phyloP scores from a whole-genome alignment of 2,113 vertebrate species.

The Toxotes chatareus region DNA sequence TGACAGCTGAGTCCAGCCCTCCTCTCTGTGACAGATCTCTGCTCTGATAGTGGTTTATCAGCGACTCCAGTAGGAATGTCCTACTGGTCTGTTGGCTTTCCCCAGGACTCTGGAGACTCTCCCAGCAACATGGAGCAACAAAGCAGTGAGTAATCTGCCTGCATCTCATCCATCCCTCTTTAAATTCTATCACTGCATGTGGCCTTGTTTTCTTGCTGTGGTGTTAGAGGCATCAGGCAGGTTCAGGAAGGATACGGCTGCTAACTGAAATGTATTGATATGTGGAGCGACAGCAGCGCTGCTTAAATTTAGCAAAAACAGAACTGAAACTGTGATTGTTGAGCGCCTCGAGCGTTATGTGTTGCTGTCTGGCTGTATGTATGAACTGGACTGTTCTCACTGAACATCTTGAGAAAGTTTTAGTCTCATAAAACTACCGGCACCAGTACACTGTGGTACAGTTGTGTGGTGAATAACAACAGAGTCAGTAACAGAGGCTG shows the following conservation, averaged over 20 bases:
- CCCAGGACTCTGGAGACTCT: constrained; percentile 74
- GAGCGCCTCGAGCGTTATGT: neutral
- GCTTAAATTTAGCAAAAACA: constrained; percentile 50
- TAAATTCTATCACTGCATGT: neutral
- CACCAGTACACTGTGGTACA: neutral
- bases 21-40: constrained; percentile 9
- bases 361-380: neutral
- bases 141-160: constrained; percentile 77
- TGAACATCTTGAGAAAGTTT: neutral
- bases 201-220: neutral
- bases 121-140: constrained; percentile 78
- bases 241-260: neutral
- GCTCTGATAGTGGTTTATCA: constrained; percentile 2
- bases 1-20: constrained; percentile 16
- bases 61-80: constrained; percentile 79
- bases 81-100: constrained; percentile 88
- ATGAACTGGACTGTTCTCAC: neutral
- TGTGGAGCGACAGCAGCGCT: neutral
- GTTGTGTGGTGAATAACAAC: neutral
- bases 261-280: neutral
- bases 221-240: neutral
- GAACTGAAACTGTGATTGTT: constrained; percentile 58
- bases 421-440: neutral
- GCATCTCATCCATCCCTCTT: neutral
- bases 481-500: neutral